Conservation (phyloP, 2,113 vertebrate species). For the Catharus bicknelli region DNA sequence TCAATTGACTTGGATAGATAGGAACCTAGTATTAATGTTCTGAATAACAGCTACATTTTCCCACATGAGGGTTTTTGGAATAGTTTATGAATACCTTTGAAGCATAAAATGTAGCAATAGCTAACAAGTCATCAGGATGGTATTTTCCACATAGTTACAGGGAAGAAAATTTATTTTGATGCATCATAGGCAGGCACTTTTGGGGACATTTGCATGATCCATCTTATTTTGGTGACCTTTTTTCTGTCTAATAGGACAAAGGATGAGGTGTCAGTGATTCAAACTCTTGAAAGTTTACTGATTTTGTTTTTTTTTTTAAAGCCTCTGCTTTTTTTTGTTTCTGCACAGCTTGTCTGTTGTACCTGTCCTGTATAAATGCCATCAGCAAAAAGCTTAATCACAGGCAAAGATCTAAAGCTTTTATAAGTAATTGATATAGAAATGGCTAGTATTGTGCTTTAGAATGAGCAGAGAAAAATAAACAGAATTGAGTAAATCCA, state of each 20-base stretch:
- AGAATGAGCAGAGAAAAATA: not conserved
- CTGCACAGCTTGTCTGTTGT: not conserved
- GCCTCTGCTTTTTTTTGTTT: not conserved
- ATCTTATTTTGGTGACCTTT: not conserved
- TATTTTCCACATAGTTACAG: not conserved
- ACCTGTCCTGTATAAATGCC: not conserved
- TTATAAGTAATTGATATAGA: not conserved
- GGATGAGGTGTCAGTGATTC: not conserved
- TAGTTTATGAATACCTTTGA: not conserved
- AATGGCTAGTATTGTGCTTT: not conserved
- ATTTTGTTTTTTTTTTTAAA: not conserved
- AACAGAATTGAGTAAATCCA: not conserved
- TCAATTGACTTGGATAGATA: constrained; percentile 11
- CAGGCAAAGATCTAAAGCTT: not conserved
- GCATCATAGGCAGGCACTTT: not conserved
- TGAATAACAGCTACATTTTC: not conserved
- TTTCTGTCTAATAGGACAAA: not conserved
- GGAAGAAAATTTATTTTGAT: not conserved
- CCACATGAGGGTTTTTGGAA: not conserved
- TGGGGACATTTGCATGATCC: not conserved
- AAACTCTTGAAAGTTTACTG: not conserved
- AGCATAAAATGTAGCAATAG: not conserved
- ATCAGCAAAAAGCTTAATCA: not conserved
- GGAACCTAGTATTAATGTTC: not conserved
- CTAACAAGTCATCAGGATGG: not conserved